Evolutionary conservation across 1,140 invertebrate genomes (phyloP), one percentile per base, ranked within the genome.

Genomic region (Palaemon carinicauda): DNA sequence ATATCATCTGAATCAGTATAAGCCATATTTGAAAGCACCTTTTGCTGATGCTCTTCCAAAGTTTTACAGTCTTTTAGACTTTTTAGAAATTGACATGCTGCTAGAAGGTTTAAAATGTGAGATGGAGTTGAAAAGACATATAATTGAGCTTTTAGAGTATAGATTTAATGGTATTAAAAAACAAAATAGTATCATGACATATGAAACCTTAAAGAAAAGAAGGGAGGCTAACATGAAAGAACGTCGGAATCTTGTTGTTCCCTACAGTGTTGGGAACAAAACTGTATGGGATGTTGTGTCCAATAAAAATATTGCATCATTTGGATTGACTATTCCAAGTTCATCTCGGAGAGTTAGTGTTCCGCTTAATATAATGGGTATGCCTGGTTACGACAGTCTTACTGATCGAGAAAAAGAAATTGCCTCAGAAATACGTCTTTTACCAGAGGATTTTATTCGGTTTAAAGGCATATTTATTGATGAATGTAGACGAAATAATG

Each of bases 351-450:
- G 90, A 86, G 50, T 90, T 52, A 92, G 94, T 52, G 94, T 94
- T 0, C 95, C 95, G 15, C 91, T 98, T 27, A 94, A 96, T 78
- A 95, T 97, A 89, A 90, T 93, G 81, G 95, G 95, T 80, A 91
- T 97, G 77, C 96, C 96, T 15, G 95, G 95, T 1, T 97, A 95
- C 90, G 94, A 96, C 24, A 94, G 95, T 89, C 91, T 98, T n/a
- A 93, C 92, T 14, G 90, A 92, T 0, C 93, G 93, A 60, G 97
- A 98, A 91, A 94, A 92, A 89, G 94, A 95, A 51, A 91, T 98
- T 5, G 97, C 96, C 91, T 95, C 96, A 0, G 92, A 91, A 41
- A 92, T 94, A 1, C 93, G 97, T 88, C 91, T 98, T 10, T 91
- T 95, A 21, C 97, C 97, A 0, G 92, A 94, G 82, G 94, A 94